Base-by-base conservation (phyloP, 2,113 vertebrate species). In the Tragulus kanchil region DNA sequence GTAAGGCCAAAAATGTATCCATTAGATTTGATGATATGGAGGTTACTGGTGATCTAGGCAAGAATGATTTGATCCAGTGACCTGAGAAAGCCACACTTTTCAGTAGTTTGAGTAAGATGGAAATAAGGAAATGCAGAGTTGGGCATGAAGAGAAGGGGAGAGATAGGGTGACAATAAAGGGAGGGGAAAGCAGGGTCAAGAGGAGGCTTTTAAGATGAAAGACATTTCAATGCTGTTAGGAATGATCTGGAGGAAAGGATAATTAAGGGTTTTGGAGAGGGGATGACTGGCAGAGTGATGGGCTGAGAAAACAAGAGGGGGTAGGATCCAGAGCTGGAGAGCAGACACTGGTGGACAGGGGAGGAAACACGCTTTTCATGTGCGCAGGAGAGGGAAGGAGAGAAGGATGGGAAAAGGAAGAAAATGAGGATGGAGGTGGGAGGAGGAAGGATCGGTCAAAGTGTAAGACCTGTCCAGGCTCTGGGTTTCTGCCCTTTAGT, bases 1-100 rank as follows among this genome's bases (percentile, higher is more conserved):
- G 7, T 21, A 71, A 79, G 78, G 64, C 50, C 54, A 16, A 48
- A 71, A 54, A 64, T 42, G 48, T n/a, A 36, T 14, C 45, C 8
- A 1, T 59, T 25, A 1, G 16, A n/a, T 54, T 3, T 31, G 2
- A 65, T 45, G 86, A 17, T 26, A 0, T 6, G 10, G 36, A 56
- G 28, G 61, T 26, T 31, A 25, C 65, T 25, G 15, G 36, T 59
- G 58, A 45, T 23, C n/a, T 9, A n/a, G 62, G 56, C 26, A 3
- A 79, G n/a, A 67, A 58, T 67, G 59, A 3, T n/a, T 36, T 21
- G 75, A 75, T 48, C 65, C 17, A 36, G 17, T 25, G 54, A 8
- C 36, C 16, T 36, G 16, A 58, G 85, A 56, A 65, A 64, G 82
- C 11, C 87, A 67, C 23, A 25, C 36, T 36, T 52, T 4, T 61